Conservation (phyloP, 2,888 invertebrate genomes). For the Drosophila sordidapex region DNA sequence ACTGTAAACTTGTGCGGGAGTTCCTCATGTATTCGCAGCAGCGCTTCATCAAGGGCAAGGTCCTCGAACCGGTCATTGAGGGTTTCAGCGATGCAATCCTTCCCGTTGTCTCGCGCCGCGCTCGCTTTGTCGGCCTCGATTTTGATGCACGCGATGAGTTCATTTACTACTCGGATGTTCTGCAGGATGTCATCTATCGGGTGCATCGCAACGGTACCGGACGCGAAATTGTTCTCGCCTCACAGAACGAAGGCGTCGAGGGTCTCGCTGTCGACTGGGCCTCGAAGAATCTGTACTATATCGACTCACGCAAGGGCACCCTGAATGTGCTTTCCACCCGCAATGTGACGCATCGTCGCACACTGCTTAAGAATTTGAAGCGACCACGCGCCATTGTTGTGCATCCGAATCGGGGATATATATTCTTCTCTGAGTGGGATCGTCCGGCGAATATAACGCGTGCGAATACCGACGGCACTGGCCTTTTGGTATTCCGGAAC, state of each 20-base stretch:
- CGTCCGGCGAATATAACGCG: conserved; percentile 98
- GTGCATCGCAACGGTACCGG: conserved; percentile 92
- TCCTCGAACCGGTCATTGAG: conserved; percentile 93
- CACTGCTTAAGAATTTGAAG: conserved; percentile 93
- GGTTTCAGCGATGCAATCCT: conserved; percentile 97
- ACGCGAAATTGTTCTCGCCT: conserved; percentile 95
- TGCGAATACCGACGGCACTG: conserved; percentile 95
- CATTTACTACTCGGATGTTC: conserved; percentile 98
- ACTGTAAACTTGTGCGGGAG: conserved; percentile 92
- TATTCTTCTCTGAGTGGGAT: conserved; percentile 98
- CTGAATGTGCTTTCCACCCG: conserved; percentile 95
- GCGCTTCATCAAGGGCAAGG: conserved; percentile 97
- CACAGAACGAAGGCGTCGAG: conserved; percentile 98
- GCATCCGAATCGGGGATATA: conserved; percentile 96
- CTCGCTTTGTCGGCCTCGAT: conserved; percentile 97
- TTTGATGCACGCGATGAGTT: conserved; percentile 95
- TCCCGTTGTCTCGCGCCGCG: conserved; percentile 95
- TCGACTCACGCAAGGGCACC: conserved; percentile 97
- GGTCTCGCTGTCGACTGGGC: conserved; percentile 98
- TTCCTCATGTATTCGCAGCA: conserved; percentile 98
- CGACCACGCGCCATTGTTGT: conserved; percentile 98
- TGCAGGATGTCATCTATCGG: conserved; percentile 96
- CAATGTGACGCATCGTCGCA: conserved; percentile 93
- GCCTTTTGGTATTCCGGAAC: conserved; percentile 94
- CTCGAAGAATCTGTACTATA: conserved; percentile 97